Evolutionary conservation across 2,113 vertebrate genomes (phyloP), one percentile per base, ranked within the genome.

Genomic region (Danio rerio): DNA sequence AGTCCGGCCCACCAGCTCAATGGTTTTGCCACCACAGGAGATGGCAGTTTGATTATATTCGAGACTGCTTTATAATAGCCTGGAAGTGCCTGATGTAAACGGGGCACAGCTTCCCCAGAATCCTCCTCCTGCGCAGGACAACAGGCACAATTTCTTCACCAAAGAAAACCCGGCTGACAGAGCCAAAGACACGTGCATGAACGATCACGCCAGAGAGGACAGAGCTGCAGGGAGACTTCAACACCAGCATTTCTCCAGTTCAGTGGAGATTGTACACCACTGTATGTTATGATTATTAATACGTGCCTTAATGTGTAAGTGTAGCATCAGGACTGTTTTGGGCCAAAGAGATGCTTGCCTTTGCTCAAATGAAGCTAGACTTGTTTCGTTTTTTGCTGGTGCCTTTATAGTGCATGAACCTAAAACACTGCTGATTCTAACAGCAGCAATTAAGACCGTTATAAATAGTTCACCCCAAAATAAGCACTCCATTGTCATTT

Each of bases 31-130:
- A 80, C 85, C 1, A 82, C 21, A 0, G 68, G 71, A 9, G 89
- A 89, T 0, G 78, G 80, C 0, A 90, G 68, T 77, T 5, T 92
- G 65, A 87, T 93, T 1, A 91, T 93, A 84, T 92, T 88, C 58
- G 92, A 94, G 86, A 93, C 91, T 0, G 91, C 92, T 5, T 78
- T 94, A 45, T 94, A 86, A 91, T 65, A 66, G 21, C 20, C n/a
- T 61, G 8, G 4, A 18, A 43, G 47, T 40, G 42, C n/a, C 43
- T 62, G 58, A 61, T 78, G 58, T 42, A 42, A 16, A 49, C 9
- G 0, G 59, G 15, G 31, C 16, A 15, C 7, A 69, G 10, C 49
- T 43, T n/a, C 61, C 20, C 43, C 42, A 52, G 21, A 31, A 59
- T 61, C 9, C 6, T 76, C 10, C 65, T 70, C 52, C 66, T 52